Evolutionary conservation across 2,888 invertebrate genomes (phyloP).

Genomic region (Bugulina stolonifera): DNA sequence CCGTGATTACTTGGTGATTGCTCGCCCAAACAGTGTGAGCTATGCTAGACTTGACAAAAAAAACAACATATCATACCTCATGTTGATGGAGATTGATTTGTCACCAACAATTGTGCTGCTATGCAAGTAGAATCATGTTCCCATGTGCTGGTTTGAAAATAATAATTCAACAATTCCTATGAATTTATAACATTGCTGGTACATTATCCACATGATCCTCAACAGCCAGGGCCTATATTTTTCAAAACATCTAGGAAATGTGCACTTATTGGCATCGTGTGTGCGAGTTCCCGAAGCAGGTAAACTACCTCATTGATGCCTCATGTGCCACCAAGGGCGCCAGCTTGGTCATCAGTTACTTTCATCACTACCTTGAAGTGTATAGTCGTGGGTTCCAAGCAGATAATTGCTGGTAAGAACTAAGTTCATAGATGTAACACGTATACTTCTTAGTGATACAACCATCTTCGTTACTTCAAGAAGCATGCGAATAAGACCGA

Average conservation of each 20-base stretch:
- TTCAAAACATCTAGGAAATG: conserved; percentile 35
- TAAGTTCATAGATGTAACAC: too few species aligned
- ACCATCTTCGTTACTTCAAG: too few species aligned
- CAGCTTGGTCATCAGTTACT: conserved; percentile 31
- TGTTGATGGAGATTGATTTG: not conserved
- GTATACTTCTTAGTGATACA: too few species aligned
- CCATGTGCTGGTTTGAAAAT: too few species aligned
- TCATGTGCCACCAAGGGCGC: conserved; percentile 30
- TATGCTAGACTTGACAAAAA: not conserved
- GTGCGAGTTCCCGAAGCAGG: conserved; percentile 30
- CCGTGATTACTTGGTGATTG: not conserved
- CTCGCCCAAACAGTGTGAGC: not conserved
- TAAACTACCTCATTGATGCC: conserved; percentile 33
- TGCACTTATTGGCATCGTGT: conserved; percentile 32
- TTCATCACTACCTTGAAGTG: conserved; percentile 32
- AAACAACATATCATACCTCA: not conserved
- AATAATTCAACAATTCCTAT: not conserved
- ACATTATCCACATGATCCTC: conserved; percentile 32
- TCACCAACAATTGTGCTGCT: too few species aligned
- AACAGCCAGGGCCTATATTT: conserved; percentile 35
- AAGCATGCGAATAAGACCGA: too few species aligned
- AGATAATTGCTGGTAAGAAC: conserved; percentile 33
- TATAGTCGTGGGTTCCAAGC: conserved; percentile 31
- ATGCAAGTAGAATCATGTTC: too few species aligned
- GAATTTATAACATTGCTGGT: conserved; percentile 28